Evolutionary conservation across 1,140 invertebrate species (phyloP).

Genomic region (Tigriopus japonicus): DNA sequence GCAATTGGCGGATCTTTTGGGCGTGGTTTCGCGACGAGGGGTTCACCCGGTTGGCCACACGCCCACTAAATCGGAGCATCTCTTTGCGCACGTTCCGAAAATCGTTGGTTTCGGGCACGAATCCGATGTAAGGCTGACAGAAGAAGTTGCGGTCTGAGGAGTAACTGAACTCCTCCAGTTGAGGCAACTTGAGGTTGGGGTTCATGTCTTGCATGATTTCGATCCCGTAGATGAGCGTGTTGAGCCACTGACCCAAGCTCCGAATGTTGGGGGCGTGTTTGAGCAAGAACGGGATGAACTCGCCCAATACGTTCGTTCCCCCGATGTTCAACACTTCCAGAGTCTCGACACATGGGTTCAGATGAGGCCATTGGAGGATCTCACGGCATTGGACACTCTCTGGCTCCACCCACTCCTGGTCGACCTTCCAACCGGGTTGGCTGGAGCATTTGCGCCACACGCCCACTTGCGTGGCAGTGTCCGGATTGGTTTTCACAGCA

Average conservation of each 20-base stretch:
- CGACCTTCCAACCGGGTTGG: no score
- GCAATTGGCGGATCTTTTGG: slow-evolving; percentile 1
- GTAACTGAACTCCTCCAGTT: slow-evolving; percentile 14
- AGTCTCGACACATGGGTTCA: slow-evolving; percentile 12
- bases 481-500: no score
- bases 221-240: slow-evolving; percentile 13
- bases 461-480: no score
- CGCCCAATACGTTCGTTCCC: slow-evolving; percentile 13
- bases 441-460: no score
- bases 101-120: slow-evolving; percentile 11
- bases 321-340: slow-evolving; percentile 14
- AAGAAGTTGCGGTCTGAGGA: slow-evolving; percentile 9
- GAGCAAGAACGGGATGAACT: slow-evolving; percentile 14
- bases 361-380: slow-evolving; percentile 9
- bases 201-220: slow-evolving; percentile 7
- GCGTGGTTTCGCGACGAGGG: slow-evolving; percentile 1
- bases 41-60: slow-evolving; percentile 1
- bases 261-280: neutral
- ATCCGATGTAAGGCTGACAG: slow-evolving; percentile 13
- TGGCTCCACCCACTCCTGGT: slow-evolving; percentile 5
- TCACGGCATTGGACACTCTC: slow-evolving; percentile 3
- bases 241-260: slow-evolving; percentile 12
- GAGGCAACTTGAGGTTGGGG: neutral
- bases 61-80: neutral
- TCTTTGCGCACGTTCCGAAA: slow-evolving; percentile 13